These are phyloP conservation scores for Carassius carassius DNA, from an alignment of 2,113 vertebrate species.

Conservation along the genomic window DNA sequence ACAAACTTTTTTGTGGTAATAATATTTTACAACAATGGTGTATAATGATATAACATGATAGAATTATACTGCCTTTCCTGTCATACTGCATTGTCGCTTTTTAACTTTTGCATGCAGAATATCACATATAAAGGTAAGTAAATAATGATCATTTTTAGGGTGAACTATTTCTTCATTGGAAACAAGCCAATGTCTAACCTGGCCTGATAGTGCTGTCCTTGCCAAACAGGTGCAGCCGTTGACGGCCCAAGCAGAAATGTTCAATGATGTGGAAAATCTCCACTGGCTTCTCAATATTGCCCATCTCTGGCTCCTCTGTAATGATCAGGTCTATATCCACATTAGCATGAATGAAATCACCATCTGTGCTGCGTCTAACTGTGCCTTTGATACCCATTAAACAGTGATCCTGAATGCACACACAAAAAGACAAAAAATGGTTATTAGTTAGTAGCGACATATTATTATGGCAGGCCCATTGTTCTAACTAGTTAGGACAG, in stretches of 20 bases:
- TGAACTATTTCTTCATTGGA: neutral
- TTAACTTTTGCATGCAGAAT: too few relatives aligned
- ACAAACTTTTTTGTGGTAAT: neutral
- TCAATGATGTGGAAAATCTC: constrained; percentile 99
- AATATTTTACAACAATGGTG: neutral
- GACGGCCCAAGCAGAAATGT: constrained; percentile 93
- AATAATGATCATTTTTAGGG: neutral
- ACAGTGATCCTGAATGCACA: constrained; percentile 87
- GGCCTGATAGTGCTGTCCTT: constrained; percentile 95
- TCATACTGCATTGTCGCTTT: neutral
- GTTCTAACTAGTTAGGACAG: neutral
- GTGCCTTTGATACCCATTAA: constrained; percentile 98
- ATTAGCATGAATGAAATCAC: constrained; percentile 97
- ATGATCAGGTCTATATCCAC: constrained; percentile 98
- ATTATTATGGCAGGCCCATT: neutral
- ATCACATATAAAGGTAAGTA: neutral
- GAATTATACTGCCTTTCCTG: neutral
- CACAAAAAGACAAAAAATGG: neutral
- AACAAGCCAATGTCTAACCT: constrained; percentile 69
- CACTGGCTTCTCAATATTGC: constrained; percentile 96
- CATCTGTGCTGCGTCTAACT: constrained; percentile 91
- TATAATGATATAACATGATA: neutral
- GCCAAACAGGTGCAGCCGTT: constrained; percentile 93
- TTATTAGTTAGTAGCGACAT: neutral
- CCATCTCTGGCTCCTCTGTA: constrained; percentile 96